phyloP scores from a whole-genome alignment of 53 echinoderm and acorn worm genomes.

The Henricia sp. region DNA sequence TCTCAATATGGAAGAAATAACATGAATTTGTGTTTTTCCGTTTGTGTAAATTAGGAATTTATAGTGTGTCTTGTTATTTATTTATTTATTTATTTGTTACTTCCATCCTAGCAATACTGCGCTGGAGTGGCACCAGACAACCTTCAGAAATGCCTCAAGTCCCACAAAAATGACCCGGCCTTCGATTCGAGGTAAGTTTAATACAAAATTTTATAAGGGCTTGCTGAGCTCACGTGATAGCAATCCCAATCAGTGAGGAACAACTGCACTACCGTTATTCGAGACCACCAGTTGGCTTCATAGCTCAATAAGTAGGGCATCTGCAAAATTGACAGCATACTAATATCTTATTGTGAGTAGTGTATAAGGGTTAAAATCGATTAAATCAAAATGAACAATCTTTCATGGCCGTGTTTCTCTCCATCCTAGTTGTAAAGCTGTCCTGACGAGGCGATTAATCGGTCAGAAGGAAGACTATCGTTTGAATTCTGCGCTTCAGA shows the following conservation, averaged over 20 bases:
- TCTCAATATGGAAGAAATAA: too few relatives aligned
- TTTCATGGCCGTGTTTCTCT: not conserved
- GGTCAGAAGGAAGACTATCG: conserved; percentile 78
- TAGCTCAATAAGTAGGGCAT: too few relatives aligned
- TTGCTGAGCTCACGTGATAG: too few relatives aligned
- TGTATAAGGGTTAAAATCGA: not conserved
- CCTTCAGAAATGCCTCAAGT: conserved; percentile 81
- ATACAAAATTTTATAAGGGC: not conserved
- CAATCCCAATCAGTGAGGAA: too few relatives aligned
- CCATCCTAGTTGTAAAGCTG: conserved; percentile 64
- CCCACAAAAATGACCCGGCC: conserved; percentile 75
- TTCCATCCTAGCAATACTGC: conserved; percentile 77
- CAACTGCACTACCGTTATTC: too few relatives aligned
- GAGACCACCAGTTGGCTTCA: too few relatives aligned
- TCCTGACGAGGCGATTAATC: conserved; percentile 76
- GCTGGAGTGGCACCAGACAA: conserved; percentile 52
- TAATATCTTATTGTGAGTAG: too few relatives aligned
- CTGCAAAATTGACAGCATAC: too few relatives aligned
- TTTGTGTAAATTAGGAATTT: too few relatives aligned
- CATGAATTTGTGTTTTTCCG: too few relatives aligned
- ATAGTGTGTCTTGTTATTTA: too few relatives aligned
- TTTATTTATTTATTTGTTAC: not conserved
- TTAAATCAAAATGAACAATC: too few relatives aligned
- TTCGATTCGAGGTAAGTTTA: conserved; percentile 83
- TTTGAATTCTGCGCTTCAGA: conserved; percentile 79